phyloP scores from a whole-genome alignment of 2,113 vertebrate genomes.

The Colistium nudipinnis region DNA sequence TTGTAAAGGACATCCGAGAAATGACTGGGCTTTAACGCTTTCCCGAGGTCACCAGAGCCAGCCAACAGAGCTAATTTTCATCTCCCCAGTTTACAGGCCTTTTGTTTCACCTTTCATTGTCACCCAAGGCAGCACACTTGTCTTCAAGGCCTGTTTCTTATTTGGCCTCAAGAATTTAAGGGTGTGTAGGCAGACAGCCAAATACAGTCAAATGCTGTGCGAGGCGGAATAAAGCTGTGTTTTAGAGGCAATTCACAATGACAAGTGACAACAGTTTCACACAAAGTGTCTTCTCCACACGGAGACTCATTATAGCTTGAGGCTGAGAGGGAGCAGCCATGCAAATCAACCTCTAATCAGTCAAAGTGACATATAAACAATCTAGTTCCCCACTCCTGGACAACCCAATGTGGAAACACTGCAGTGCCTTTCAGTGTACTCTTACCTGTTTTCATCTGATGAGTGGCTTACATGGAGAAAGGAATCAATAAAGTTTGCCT shows the following conservation, averaged over 20 bases:
- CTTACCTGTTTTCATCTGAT: slow-evolving; percentile 3
- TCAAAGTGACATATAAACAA: slow-evolving; percentile 60
- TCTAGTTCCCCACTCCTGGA: slow-evolving; percentile 20
- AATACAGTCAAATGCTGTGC: slow-evolving; percentile 60
- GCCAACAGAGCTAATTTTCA: slow-evolving; percentile 10
- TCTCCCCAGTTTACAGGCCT: slow-evolving; percentile 25
- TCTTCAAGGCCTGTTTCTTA: slow-evolving; percentile 58
- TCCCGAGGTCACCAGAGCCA: slow-evolving; percentile 12
- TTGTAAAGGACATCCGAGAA: neutral
- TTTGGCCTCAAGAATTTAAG: slow-evolving; percentile 66
- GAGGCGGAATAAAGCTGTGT: slow-evolving; percentile 50
- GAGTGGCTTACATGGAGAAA: neutral
- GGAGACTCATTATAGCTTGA: slow-evolving; percentile 60
- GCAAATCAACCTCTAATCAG: slow-evolving; percentile 56
- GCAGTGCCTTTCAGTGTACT: slow-evolving; percentile 11
- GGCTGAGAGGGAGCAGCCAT: slow-evolving; percentile 47
- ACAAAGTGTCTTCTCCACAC: slow-evolving; percentile 56
- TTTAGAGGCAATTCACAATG: slow-evolving; percentile 64
- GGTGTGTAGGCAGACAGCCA: slow-evolving; percentile 67
- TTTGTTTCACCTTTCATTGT: slow-evolving; percentile 37
- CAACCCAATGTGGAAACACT: slow-evolving; percentile 29
- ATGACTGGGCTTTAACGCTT: neutral
- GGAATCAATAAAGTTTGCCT: neutral
- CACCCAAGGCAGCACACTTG: slow-evolving; percentile 47
- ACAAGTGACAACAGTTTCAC: slow-evolving; percentile 73